Percentiles rank a stretch among this genome's conserved stretches.
phyloP scores from a whole-genome alignment of 2,888 invertebrate species.

The Lycia hirtaria region DNA sequence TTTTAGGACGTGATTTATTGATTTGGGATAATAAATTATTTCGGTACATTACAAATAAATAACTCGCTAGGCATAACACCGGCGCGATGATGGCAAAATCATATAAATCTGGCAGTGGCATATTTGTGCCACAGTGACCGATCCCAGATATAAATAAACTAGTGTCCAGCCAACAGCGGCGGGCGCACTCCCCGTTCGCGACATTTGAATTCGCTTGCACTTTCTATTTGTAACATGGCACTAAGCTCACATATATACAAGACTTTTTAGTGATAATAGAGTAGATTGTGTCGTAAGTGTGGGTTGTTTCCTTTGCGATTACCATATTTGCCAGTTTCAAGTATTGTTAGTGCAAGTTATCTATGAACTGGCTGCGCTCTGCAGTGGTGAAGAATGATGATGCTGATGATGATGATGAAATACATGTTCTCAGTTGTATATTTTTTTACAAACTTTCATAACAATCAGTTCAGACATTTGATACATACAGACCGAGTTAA shows the following conservation, averaged over 20 bases:
- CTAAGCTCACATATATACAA: conserved; percentile 41
- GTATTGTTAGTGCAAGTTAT: too few relatives aligned
- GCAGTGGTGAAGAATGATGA: too few relatives aligned
- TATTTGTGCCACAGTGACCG: conserved; percentile 66
- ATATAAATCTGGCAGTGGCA: conserved; percentile 66
- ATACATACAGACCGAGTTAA: too few relatives aligned
- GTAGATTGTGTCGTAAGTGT: conserved; percentile 1
- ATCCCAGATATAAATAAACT: conserved; percentile 68
- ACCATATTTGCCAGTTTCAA: too few relatives aligned
- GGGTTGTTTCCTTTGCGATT: too few relatives aligned
- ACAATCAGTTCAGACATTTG: too few relatives aligned
- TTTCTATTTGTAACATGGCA: conserved; percentile 72
- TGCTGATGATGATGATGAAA: too few relatives aligned
- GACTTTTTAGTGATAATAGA: neutral
- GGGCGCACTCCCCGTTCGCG: conserved; percentile 53
- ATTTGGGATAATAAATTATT: too few relatives aligned
- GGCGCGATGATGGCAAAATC: conserved; percentile 47
- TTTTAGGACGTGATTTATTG: too few relatives aligned
- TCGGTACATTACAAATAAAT: neutral
- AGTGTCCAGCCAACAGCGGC: conserved; percentile 46
- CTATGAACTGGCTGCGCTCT: too few relatives aligned
- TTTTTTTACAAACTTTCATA: too few relatives aligned
- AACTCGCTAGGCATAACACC: neutral
- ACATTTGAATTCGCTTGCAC: conserved; percentile 76
- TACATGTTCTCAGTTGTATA: too few relatives aligned